Conservation (phyloP, 2,113 vertebrate genomes). For the Brienomyrus longianalis region DNA sequence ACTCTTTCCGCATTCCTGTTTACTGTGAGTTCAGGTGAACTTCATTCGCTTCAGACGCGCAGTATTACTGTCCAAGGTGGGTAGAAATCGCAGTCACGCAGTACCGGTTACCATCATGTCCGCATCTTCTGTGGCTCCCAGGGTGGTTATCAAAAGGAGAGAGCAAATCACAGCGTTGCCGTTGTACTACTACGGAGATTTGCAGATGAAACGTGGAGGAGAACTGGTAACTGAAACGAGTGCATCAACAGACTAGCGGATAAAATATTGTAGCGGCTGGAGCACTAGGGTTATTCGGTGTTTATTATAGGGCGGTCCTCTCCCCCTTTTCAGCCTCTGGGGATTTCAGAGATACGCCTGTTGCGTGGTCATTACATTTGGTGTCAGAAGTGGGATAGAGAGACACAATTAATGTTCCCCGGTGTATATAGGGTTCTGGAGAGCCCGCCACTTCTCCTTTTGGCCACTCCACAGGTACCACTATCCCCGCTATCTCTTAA, state of each 20-base stretch:
- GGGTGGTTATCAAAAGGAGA: conserved; percentile 41
- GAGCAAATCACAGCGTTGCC: conserved; percentile 47
- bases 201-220: conserved; percentile 42
- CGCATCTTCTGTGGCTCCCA: neutral
- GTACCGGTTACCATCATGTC: conserved; percentile 33
- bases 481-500: too few relatives aligned
- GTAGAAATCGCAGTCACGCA: neutral
- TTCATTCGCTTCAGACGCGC: neutral
- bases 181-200: conserved; percentile 46
- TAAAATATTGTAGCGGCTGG: neutral
- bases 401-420: too few relatives aligned
- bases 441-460: too few relatives aligned
- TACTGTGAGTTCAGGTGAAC: neutral
- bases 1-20: neutral
- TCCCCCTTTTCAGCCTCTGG: too few relatives aligned
- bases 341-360: too few relatives aligned
- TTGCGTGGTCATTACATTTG: too few relatives aligned
- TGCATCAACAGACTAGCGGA: neutral
- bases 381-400: too few relatives aligned
- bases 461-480: too few relatives aligned
- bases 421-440: too few relatives aligned
- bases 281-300: too few relatives aligned
- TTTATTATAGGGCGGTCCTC: too few relatives aligned
- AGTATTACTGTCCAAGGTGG: neutral
- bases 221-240: conserved; percentile 38